Evolutionary conservation across 2,888 invertebrate species (phyloP).

Genomic region (Cenopis cana): DNA sequence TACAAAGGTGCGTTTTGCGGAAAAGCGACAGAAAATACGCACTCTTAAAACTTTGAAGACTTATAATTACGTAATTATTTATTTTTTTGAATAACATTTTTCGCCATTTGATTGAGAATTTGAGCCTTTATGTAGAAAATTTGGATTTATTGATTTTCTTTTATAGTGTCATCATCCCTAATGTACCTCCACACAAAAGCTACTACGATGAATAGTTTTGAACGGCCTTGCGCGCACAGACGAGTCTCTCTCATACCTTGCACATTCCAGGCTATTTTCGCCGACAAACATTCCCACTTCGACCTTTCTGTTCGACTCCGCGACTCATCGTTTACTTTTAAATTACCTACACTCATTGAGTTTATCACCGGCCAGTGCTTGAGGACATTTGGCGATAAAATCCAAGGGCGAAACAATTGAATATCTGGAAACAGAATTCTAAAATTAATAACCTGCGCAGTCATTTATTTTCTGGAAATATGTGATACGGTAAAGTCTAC

Average conservation of each 20-base stretch:
- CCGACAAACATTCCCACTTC: conserved; percentile 33
- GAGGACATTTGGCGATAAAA: conserved; percentile 31
- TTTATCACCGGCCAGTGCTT: conserved; percentile 8
- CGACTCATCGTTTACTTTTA: conserved; percentile 31
- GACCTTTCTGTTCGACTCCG: conserved; percentile 26
- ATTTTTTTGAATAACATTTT: too few species aligned
- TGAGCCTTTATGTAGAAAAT: too few species aligned
- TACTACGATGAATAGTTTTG: conserved; percentile 5
- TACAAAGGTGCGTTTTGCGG: too few species aligned
- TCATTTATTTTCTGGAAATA: background rate
- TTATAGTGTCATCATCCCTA: too few species aligned
- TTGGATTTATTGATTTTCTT: too few species aligned
- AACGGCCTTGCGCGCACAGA: conserved; percentile 32
- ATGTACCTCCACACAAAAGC: background rate
- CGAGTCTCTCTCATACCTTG: conserved; percentile 28
- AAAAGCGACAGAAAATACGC: too few species aligned
- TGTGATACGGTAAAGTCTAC: too few species aligned
- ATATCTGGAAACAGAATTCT: background rate
- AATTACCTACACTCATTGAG: conserved; percentile 18
- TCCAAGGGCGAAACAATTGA: conserved; percentile 28
- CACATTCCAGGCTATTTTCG: conserved; percentile 40
- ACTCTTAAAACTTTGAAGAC: too few species aligned
- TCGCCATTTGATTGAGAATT: too few species aligned
- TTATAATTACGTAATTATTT: too few species aligned
- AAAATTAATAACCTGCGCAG: background rate